Conservation (phyloP, 2,888 invertebrate genomes). For the Stegana nigrithorax region DNA sequence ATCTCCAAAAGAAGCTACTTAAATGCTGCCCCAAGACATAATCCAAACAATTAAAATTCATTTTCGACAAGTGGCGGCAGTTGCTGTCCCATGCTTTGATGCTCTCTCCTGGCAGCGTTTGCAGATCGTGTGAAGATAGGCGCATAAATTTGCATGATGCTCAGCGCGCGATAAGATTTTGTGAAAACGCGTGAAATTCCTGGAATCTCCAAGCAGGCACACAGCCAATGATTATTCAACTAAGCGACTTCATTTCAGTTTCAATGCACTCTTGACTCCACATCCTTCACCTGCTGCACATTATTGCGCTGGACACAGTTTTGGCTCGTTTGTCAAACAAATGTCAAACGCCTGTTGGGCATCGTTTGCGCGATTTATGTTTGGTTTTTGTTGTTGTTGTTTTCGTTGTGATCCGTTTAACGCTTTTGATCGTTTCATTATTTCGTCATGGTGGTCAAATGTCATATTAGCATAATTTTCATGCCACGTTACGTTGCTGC, state of each 20-base stretch:
- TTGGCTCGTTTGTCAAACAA: constrained; percentile 55
- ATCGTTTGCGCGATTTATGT: neutral
- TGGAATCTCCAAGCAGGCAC: constrained; percentile 42
- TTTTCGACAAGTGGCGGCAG: constrained; percentile 49
- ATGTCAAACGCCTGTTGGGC: constrained; percentile 39
- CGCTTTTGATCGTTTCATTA: constrained; percentile 54
- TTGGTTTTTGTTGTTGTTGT: neutral
- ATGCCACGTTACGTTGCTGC: constrained; percentile 30
- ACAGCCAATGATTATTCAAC: neutral
- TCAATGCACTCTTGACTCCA: neutral
- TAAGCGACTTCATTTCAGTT: too few species aligned
- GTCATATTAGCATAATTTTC: constrained; percentile 64
- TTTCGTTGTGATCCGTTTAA: constrained; percentile 38
- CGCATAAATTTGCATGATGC: constrained; percentile 47
- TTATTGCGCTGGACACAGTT: too few species aligned
- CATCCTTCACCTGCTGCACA: too few species aligned
- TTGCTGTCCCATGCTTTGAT: constrained; percentile 42
- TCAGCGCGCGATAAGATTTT: constrained; percentile 28
- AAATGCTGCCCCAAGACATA: constrained; percentile 9
- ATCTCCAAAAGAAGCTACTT: too few species aligned
- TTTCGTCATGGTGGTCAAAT: constrained; percentile 66
- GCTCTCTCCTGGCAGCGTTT: constrained; percentile 14
- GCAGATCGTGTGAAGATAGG: constrained; percentile 56
- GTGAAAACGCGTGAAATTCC: constrained; percentile 53
- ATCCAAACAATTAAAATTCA: constrained; percentile 55